phyloP scores from a whole-genome alignment of 2,797 vertebrate genomes.

The Gastrophryne carolinensis region DNA sequence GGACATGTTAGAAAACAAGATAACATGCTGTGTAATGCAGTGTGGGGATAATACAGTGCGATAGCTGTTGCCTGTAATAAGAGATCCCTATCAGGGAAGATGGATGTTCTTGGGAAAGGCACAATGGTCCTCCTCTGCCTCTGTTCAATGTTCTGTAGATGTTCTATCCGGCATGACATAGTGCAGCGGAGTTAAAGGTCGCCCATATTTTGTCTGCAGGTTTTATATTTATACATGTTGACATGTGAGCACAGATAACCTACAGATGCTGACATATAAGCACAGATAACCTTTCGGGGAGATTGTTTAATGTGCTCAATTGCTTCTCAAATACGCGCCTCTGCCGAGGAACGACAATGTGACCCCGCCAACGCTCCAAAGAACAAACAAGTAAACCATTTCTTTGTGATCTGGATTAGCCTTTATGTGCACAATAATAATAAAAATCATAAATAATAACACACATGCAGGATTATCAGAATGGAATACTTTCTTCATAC shows the following conservation, averaged over 20 bases:
- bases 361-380: too few species aligned
- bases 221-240: slow-evolving; percentile 33
- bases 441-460: too few species aligned
- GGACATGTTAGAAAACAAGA: background rate
- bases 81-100: slow-evolving; percentile 29
- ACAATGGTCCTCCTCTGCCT: background rate
- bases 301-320: slow-evolving; percentile 34
- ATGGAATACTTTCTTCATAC: too few species aligned
- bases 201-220: background rate
- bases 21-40: background rate
- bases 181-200: slow-evolving; percentile 1
- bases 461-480: too few species aligned
- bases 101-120: slow-evolving; percentile 11
- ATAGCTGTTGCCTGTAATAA: background rate
- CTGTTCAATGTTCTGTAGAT: background rate
- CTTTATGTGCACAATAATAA: too few species aligned
- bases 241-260: slow-evolving; percentile 32
- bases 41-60: slow-evolving; percentile 1
- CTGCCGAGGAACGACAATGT: too few species aligned
- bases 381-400: too few species aligned
- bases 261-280: slow-evolving; percentile 29
- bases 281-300: slow-evolving; percentile 38
- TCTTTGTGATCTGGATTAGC: too few species aligned
- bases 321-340: too few species aligned
- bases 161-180: background rate